Evolutionary conservation across 1,140 invertebrate genomes (phyloP).

Genomic region (Geopemphigus sp.): DNA sequence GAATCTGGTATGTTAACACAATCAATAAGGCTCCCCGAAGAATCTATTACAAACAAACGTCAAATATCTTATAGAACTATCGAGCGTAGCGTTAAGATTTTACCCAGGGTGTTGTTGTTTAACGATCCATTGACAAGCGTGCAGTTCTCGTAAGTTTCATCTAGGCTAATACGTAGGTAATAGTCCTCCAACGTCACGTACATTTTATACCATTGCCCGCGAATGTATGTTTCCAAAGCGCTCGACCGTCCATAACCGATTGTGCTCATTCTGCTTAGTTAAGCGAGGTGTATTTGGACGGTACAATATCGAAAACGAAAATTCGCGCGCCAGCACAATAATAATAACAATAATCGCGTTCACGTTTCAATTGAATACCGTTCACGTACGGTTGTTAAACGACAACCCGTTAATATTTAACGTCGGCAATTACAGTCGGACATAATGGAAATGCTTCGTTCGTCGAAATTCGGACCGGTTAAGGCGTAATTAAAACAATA

Average conservation of each 20-base stretch:
- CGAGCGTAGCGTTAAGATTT: background rate
- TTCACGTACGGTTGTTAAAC: too few species aligned
- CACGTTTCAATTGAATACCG: background rate
- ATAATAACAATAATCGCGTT: background rate
- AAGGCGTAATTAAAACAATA: conserved; percentile 3
- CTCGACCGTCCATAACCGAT: conserved; percentile 64
- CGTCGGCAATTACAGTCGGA: background rate
- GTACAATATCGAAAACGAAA: background rate
- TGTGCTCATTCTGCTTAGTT: conserved; percentile 2
- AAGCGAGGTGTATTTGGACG: background rate
- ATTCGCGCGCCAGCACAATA: background rate
- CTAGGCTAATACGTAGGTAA: conserved; percentile 84
- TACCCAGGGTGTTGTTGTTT: conserved; percentile 54
- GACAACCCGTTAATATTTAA: background rate
- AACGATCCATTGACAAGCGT: conserved; percentile 69
- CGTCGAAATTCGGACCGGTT: too few species aligned
- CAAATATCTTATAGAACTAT: background rate
- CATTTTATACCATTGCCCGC: conserved; percentile 90
- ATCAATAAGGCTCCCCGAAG: conserved; percentile 63
- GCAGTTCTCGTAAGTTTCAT: conserved; percentile 71
- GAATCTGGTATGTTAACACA: conserved; percentile 79
- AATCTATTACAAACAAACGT: conserved; percentile 59
- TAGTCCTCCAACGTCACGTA: conserved; percentile 90
- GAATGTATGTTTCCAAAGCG: conserved; percentile 83
- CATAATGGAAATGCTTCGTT: too few species aligned